Base-by-base conservation (phyloP, 2,888 invertebrate species). In the Willowsia nigromaculata region DNA sequence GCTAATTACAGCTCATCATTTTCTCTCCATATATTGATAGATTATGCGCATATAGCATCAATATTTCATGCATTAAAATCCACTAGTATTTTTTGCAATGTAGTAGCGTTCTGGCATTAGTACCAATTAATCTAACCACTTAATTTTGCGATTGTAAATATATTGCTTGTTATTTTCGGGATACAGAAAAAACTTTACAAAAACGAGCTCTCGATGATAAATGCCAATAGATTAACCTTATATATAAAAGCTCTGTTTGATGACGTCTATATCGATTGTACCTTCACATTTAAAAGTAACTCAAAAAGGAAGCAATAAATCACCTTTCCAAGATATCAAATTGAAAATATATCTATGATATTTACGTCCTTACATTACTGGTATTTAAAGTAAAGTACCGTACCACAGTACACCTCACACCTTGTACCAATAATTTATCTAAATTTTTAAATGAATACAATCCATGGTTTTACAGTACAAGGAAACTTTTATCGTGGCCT, bases 381-480 rank as follows among this genome's bases (percentile, higher is more conserved):
- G 13, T 37, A 37, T 25, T 25, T 37, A 56, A 53, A n/a, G 18
- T n/a, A 18, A 15, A 30, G 56, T 47, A 30, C 33, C 71, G 33
- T n/a, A n/a, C n/a, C n/a, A 40, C 59, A 76, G 65, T 88, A 65
- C 83, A 78, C 88, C 88, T 76, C 88, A 88, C 88, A 88, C 88
- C 76, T 83, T 78, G 88, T 88, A 56, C 68, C 81, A 81, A 62
- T 65, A 53, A 13, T 37, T 18, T 15, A 71, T 71, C 18, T 27
- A 37, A 6, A n/a, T n/a, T n/a, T n/a, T n/a, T n/a, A n/a, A n/a
- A n/a, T n/a, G n/a, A n/a, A n/a, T n/a, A n/a, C n/a, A n/a, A n/a
- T n/a, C n/a, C n/a, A n/a, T n/a, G n/a, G n/a, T n/a, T n/a, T n/a
- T n/a, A n/a, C n/a, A n/a, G n/a, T n/a, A n/a, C n/a, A n/a, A n/a